Conservation (phyloP, 1,140 invertebrate genomes). For the Leptopilina boulardi region DNA sequence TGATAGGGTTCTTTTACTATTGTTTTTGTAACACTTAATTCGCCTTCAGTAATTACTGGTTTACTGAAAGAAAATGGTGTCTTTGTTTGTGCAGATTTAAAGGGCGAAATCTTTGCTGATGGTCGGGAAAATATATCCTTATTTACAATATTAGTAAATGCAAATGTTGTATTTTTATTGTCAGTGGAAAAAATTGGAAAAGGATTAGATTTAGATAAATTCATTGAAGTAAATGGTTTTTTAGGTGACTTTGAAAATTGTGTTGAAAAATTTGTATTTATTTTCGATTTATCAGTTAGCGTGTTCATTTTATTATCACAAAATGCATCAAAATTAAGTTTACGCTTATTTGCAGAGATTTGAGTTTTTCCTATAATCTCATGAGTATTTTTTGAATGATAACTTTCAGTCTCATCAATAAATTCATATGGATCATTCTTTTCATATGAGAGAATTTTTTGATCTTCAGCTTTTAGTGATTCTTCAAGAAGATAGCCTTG, state of each 20-base stretch:
- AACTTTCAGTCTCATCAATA: conserved; percentile 53
- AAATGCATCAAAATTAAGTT: background rate
- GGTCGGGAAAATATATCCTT: conserved; percentile 58
- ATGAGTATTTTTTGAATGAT: background rate
- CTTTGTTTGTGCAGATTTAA: conserved; percentile 61
- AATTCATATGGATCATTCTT: conserved; percentile 56
- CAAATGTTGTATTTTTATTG: conserved; percentile 6
- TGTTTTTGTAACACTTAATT: background rate
- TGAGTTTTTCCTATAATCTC: background rate
- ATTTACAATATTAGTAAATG: conserved; percentile 44
- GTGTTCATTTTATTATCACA: background rate
- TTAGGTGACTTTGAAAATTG: background rate
- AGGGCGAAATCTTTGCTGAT: conserved; percentile 52
- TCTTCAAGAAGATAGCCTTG: conserved; percentile 78
- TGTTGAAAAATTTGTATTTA: background rate
- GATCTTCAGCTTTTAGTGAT: conserved; percentile 77
- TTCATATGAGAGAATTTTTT: conserved; percentile 56
- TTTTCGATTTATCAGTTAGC: background rate
- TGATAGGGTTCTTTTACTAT: conserved; percentile 2
- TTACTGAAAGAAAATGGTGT: background rate
- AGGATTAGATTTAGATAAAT: background rate
- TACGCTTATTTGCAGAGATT: background rate
- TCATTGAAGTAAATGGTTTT: background rate
- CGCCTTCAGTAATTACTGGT: background rate
- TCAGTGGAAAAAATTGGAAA: background rate